Conservation (phyloP, 2,888 invertebrate genomes). For the Miltochrista miniata region DNA sequence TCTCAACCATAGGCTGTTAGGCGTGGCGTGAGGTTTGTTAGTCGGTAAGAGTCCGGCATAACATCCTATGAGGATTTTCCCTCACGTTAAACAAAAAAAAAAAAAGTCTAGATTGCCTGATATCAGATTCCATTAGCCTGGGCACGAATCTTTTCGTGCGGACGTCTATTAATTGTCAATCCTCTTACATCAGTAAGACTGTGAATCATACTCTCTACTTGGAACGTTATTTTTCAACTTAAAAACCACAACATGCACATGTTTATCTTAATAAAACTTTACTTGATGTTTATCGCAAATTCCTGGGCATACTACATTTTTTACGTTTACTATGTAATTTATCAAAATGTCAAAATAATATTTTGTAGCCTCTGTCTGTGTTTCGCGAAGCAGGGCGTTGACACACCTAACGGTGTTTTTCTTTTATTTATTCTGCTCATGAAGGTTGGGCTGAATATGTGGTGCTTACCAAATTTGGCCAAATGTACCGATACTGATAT, state of each 20-base stretch:
- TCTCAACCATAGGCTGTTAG: too few species aligned
- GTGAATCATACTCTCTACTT: not conserved
- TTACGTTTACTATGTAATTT: not conserved
- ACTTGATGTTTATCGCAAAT: constrained; percentile 15
- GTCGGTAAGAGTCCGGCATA: too few species aligned
- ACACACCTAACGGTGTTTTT: constrained; percentile 22
- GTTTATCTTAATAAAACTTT: constrained; percentile 12
- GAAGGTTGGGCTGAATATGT: not conserved
- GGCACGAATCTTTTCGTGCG: too few species aligned
- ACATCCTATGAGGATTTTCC: too few species aligned
- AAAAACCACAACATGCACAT: constrained; percentile 12
- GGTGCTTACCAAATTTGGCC: not conserved
- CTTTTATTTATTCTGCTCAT: constrained; percentile 5
- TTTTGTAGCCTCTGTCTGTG: constrained; percentile 3
- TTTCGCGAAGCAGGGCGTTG: constrained; percentile 16
- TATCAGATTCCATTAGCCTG: too few species aligned
- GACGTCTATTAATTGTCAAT: too few species aligned
- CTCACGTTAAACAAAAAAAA: too few species aligned
- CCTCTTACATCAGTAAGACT: too few species aligned
- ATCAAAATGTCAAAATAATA: constrained; percentile 10
- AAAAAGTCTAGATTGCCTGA: too few species aligned
- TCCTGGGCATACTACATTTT: constrained; percentile 11
- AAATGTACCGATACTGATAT: not conserved
- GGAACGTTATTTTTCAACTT: not conserved
- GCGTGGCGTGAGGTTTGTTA: too few species aligned